Evolutionary conservation across 2,797 vertebrate species (phyloP).

Genomic region (Pangasius macronema): DNA sequence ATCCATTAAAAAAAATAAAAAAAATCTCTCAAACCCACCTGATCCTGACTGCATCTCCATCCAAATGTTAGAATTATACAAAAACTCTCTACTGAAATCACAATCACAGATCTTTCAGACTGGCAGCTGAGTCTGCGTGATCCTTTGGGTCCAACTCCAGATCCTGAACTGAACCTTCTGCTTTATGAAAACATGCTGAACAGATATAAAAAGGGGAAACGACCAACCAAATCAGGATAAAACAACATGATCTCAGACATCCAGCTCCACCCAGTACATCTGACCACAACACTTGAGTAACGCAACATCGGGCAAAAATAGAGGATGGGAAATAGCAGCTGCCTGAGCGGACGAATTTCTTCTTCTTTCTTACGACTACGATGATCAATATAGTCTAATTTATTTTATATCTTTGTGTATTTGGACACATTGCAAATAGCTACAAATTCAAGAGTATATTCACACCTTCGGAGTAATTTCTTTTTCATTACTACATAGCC

Average conservation of each 20-base stretch:
- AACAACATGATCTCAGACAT: conserved; percentile 14
- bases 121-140: neutral
- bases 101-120: neutral
- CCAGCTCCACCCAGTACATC: conserved; percentile 4
- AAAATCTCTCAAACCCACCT: conserved; percentile 13
- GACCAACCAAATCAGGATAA: neutral
- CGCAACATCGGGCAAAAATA: neutral
- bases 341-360: no score
- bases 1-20: neutral
- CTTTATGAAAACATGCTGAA: conserved; percentile 12
- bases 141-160: neutral
- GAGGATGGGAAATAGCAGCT: conserved; percentile 4
- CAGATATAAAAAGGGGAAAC: conserved; percentile 5
- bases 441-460: neutral
- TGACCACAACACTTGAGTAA: conserved; percentile 27
- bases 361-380: no score
- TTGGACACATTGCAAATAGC: neutral
- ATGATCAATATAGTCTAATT: no score
- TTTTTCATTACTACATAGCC: neutral
- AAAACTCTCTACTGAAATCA: neutral
- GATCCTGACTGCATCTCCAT: conserved; percentile 10
- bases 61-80: conserved; percentile 9
- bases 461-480: neutral
- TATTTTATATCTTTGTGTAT: no score
- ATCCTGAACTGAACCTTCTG: neutral